Evolutionary conservation across 2,888 invertebrate species (phyloP).

Genomic region (Nematopogon swammerdamellus): DNA sequence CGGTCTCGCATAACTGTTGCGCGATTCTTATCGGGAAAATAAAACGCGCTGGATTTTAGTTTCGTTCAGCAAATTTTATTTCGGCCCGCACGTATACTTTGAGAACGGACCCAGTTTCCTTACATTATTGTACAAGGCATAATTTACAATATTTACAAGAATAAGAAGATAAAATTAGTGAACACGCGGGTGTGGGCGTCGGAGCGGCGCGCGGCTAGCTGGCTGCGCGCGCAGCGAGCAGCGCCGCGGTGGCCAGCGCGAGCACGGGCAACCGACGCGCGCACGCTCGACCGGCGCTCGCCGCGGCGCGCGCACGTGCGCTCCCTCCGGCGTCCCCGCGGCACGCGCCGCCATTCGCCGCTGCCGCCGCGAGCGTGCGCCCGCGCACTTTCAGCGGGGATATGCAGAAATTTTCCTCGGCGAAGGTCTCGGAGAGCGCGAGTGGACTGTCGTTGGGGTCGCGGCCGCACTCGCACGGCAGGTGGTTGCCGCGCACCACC

Average conservation of each 20-base stretch:
- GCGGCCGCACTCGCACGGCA: constrained; percentile 86
- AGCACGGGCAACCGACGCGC: constrained; percentile 19
- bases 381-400: constrained; percentile 83
- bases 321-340: constrained; percentile 40
- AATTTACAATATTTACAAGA: not conserved
- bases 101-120: constrained; percentile 50
- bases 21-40: too few species aligned
- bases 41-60: not conserved
- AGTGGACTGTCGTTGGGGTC: constrained; percentile 73
- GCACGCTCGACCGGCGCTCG: constrained; percentile 21
- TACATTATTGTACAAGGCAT: not conserved
- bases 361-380: constrained; percentile 62
- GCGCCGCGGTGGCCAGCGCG: constrained; percentile 25
- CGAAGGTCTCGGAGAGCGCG: constrained; percentile 64
- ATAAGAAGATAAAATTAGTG: not conserved
- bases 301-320: constrained; percentile 28
- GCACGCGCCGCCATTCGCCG: constrained; percentile 23
- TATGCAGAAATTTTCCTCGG: constrained; percentile 78
- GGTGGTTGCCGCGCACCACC: constrained; percentile 74
- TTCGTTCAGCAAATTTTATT: constrained; percentile 40
- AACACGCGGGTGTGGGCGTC: constrained; percentile 3
- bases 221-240: constrained; percentile 39
- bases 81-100: constrained; percentile 54
- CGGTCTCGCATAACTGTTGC: too few species aligned
- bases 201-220: constrained; percentile 15